phyloP scores from a whole-genome alignment of 1,140 invertebrate genomes.

The Neodiprion fabricii region DNA sequence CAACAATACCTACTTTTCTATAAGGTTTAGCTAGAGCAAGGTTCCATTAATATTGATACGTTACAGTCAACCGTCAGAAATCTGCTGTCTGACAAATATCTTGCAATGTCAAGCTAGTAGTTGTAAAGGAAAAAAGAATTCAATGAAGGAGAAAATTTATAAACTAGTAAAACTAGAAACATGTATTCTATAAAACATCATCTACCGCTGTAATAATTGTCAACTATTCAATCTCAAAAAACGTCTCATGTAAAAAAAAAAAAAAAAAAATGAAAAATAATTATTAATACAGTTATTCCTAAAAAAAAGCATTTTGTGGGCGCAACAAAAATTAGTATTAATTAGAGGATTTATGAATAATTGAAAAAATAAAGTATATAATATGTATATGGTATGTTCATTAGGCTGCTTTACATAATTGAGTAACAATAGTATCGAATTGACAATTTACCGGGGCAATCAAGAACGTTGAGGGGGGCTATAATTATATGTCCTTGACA shows the following conservation, averaged over 20 bases:
- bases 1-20: constrained; percentile 55
- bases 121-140: not conserved
- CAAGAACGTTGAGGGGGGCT: not conserved
- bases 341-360: constrained; percentile 6
- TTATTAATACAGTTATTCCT: not conserved
- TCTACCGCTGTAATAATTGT: not conserved
- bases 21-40: constrained; percentile 54
- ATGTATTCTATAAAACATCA: not conserved
- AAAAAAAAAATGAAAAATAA: not conserved
- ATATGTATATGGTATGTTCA: constrained; percentile 5
- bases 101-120: not conserved
- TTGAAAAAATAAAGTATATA: not conserved
- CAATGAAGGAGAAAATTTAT: not conserved
- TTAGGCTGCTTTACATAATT: not conserved
- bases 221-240: not conserved
- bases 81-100: not conserved
- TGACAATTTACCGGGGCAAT: not conserved
- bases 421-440: not conserved
- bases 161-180: not conserved
- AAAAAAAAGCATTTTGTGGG: not conserved
- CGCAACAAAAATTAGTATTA: not conserved
- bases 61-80: constrained; percentile 38
- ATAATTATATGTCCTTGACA: not conserved
- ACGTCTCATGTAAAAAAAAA: not conserved
- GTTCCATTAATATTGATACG: constrained; percentile 49